A percentile compares a stretch with the other conserved stretches of the same genome.
These are phyloP conservation scores for Riparia riparia DNA, from an alignment of 2,113 vertebrate genomes.

Conservation along the genomic window DNA sequence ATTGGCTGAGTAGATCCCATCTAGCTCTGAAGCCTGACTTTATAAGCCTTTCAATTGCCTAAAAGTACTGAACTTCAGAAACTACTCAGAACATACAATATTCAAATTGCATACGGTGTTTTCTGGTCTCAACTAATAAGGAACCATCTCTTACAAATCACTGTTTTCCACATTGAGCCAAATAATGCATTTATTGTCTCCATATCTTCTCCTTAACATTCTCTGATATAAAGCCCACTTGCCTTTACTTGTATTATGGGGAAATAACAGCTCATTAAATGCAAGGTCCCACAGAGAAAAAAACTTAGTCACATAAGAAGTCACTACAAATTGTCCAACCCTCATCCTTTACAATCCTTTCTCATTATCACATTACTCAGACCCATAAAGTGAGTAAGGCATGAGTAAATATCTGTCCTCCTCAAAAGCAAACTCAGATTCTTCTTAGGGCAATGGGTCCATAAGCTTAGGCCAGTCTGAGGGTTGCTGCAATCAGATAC, in stretches of 20 bases:
- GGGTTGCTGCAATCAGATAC: background rate
- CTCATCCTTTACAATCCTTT: background rate
- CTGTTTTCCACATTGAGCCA: background rate
- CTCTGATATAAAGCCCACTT: background rate
- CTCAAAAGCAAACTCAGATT: background rate
- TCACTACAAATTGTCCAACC: background rate
- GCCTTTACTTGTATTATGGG: background rate
- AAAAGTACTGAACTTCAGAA: background rate
- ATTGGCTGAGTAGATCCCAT: background rate
- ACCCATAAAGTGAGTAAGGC: constrained; percentile 1
- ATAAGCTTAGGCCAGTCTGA: background rate
- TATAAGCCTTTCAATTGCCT: background rate
- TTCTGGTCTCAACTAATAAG: background rate
- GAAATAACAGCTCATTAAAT: background rate
- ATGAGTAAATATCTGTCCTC: background rate
- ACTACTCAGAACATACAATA: background rate
- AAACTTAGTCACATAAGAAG: fast-evolving
- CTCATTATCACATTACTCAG: background rate
- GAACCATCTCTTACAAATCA: background rate
- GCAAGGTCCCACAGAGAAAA: background rate
- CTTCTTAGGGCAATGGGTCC: background rate
- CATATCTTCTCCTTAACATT: background rate
- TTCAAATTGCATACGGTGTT: background rate
- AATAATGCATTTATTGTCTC: background rate
- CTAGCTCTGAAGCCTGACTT: background rate